Percentiles rank a stretch among this genome's conserved stretches.
phyloP scores from a whole-genome alignment of 2,113 vertebrate species.

The Sisor rabdophorus region DNA sequence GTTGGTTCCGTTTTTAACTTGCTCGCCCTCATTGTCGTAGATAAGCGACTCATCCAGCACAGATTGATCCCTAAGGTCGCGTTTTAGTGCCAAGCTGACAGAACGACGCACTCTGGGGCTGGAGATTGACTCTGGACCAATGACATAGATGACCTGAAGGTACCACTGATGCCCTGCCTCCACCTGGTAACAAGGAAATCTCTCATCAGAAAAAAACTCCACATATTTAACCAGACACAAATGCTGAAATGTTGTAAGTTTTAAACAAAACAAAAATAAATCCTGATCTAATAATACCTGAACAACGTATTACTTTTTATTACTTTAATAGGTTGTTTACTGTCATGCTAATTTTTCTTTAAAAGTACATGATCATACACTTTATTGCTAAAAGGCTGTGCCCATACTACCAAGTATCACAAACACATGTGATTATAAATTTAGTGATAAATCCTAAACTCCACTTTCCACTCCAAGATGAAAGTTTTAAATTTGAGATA shows the following conservation, averaged over 20 bases:
- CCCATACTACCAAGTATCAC: no score
- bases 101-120: slow-evolving; percentile 85
- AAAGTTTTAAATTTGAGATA: no score
- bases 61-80: slow-evolving; percentile 74
- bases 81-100: slow-evolving; percentile 63
- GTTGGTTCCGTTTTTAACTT: slow-evolving; percentile 94
- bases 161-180: slow-evolving; percentile 98
- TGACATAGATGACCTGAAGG: slow-evolving; percentile 94
- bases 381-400: no score
- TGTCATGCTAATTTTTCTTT: no score
- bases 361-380: no score
- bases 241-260: background rate
- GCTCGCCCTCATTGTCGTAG: slow-evolving; percentile 94
- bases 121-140: slow-evolving; percentile 79
- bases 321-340: no score
- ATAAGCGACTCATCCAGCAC: slow-evolving; percentile 83
- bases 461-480: no score
- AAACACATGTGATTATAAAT: no score
- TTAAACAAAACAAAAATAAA: no score
- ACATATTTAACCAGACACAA: background rate
- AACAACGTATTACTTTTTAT: no score
- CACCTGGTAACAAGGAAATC: slow-evolving; percentile 72
- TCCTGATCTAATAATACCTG: no score
- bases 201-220: background rate
- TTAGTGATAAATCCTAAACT: no score